phyloP scores from a whole-genome alignment of 2,888 invertebrate genomes.

The Selenia dentaria region DNA sequence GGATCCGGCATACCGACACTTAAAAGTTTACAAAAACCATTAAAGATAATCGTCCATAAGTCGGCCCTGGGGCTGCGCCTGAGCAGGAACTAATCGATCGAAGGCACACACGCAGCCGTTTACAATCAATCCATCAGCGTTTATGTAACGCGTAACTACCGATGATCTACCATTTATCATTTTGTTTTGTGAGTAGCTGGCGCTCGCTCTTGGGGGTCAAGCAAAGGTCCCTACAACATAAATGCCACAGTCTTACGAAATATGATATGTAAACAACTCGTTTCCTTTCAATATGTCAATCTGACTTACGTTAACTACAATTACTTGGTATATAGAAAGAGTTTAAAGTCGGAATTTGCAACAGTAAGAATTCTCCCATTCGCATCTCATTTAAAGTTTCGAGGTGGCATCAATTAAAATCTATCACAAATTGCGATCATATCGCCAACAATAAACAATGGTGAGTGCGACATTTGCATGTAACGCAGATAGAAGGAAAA shows the following conservation, averaged over 20 bases:
- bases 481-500: conserved; percentile 63
- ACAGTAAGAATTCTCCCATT: conserved; percentile 19
- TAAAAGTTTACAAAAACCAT: conserved; percentile 74
- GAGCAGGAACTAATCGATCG: conserved; percentile 80
- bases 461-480: conserved; percentile 65
- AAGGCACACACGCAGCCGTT: conserved; percentile 71
- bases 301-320: conserved; percentile 28
- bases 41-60: conserved; percentile 77
- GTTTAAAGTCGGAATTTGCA: conserved; percentile 28
- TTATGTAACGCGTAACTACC: conserved; percentile 79
- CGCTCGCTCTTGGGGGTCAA: conserved; percentile 73
- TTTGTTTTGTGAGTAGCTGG: conserved; percentile 77
- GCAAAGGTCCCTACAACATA: conserved; percentile 55
- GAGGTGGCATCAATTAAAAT: conserved; percentile 50
- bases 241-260: conserved; percentile 60
- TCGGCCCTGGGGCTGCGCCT: conserved; percentile 59
- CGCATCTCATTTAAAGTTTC: conserved; percentile 23
- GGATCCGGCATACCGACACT: conserved; percentile 66
- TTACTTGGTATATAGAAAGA: conserved; percentile 12
- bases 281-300: conserved; percentile 49
- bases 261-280: conserved; percentile 66
- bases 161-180: conserved; percentile 81
- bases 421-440: conserved; percentile 59
- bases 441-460: conserved; percentile 66
- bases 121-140: conserved; percentile 83